Evolutionary conservation across 2,113 vertebrate species (phyloP).

Genomic region (Tylochromis polylepis): DNA sequence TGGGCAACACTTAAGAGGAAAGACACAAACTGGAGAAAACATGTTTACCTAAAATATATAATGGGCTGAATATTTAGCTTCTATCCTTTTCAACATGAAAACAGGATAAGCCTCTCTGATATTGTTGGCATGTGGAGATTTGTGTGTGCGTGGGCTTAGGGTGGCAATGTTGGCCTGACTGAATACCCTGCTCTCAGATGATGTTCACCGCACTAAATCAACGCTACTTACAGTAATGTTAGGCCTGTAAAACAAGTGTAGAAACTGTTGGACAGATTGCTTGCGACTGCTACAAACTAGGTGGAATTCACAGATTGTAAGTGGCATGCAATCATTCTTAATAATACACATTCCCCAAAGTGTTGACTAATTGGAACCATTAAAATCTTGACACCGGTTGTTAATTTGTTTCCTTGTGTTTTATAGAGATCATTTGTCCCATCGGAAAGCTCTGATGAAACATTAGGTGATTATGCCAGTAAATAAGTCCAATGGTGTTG

Average conservation of each 20-base stretch:
- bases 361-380: conserved; percentile 75
- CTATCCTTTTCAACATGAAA: background rate
- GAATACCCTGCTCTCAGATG: background rate
- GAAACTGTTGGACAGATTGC: background rate
- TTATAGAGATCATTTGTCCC: conserved; percentile 67
- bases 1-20: background rate
- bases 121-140: background rate
- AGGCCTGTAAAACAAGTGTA: conserved; percentile 19
- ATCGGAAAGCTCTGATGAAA: conserved; percentile 59
- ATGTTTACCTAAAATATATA: background rate
- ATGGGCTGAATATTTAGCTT: background rate
- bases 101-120: background rate
- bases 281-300: conserved; percentile 13
- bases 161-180: background rate
- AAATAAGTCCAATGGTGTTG: conserved; percentile 26
- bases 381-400: conserved; percentile 64
- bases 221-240: background rate
- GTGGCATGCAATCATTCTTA: conserved; percentile 39
- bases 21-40: background rate
- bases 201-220: background rate
- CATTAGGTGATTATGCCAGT: conserved; percentile 49
- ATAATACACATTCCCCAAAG: conserved; percentile 62
- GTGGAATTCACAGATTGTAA: conserved; percentile 33
- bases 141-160: background rate
- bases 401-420: conserved; percentile 73